Percentiles rank a stretch among this genome's conserved stretches.
phyloP scores from a whole-genome alignment of 1,140 invertebrate genomes.

The Drosophila hydei region DNA sequence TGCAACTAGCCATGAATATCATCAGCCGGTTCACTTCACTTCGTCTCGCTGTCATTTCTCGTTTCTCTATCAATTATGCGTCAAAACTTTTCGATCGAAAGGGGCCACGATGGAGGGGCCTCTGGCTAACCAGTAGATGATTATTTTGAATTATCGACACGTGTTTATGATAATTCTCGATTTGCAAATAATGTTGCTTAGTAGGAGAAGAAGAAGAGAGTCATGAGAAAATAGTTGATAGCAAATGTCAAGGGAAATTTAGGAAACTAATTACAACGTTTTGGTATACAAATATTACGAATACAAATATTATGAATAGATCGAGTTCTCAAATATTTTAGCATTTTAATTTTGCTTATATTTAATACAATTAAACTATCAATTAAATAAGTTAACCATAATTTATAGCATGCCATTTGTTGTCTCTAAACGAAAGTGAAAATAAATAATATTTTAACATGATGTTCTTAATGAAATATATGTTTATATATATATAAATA shows the following conservation, averaged over 20 bases:
- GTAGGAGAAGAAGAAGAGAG: not conserved
- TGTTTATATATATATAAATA: no score
- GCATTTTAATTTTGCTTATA: no score
- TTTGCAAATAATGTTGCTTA: not conserved
- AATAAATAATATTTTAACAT: not conserved
- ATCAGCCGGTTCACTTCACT: constrained; percentile 52
- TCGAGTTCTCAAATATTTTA: no score
- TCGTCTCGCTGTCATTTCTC: constrained; percentile 20
- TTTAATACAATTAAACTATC: no score
- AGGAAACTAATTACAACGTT: no score
- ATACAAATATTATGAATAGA: no score
- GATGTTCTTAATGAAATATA: no score
- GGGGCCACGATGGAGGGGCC: not conserved
- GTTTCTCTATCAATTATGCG: constrained; percentile 35
- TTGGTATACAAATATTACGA: no score
- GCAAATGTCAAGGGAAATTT: not conserved
- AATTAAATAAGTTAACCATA: no score
- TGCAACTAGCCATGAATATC: constrained; percentile 75
- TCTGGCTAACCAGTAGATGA: constrained; percentile 4
- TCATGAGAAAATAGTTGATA: not conserved
- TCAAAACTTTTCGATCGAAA: not conserved
- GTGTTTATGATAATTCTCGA: constrained; percentile 59
- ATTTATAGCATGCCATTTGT: no score
- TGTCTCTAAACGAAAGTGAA: not conserved
- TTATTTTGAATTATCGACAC: constrained; percentile 59